Evolutionary conservation across 2,797 vertebrate species (phyloP), one percentile per base, ranked within the genome.

Genomic region (Luscinia megarhynchos): DNA sequence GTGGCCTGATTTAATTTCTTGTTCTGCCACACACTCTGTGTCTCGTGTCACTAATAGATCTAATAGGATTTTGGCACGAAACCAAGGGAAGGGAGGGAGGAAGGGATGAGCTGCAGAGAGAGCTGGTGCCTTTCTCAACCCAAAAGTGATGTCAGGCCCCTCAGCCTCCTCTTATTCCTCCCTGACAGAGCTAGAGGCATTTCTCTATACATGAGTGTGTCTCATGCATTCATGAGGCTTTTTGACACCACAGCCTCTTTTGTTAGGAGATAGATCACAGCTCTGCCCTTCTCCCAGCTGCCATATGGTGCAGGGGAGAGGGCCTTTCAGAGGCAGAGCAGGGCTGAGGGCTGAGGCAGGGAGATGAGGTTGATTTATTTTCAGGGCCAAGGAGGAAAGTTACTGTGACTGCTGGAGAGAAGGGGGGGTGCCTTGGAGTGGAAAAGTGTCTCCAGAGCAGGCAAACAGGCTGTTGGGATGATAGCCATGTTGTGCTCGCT

Each of bases 341-440:
- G 83, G 92, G 77, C 86, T 24, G 55, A 15, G 54, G 73, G 88
- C 46, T 45, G 82, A 95, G 91, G 93, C 93, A 67, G 91, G 78
- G 91, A 94, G 91, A 97, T 96, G 97, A 98, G 95, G 97, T 94
- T 97, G 97, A 98, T 98, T 98, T 98, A 97, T 96, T 98, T 95
- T 90, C 94, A 40, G 75, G 85, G 91, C 29, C 79, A 88, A 94
- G 78, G 90, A 93, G 88, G 84, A 63, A 51, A 97, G 94, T 54
- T 54, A 82, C 85, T 81, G 6, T 12, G 80, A 58, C 95, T 93
- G 80, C 85, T 90, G 95, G 46, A 70, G 64, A 19, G 67, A 30
- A 16, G 38, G 18, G 38, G 43, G 30, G 20, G 84, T 86, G 75
- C 85, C 90, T 93, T 91, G 93, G 94, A 97, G 96, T 88, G 93